Percentiles rank a stretch among this genome's conserved stretches.
Conservation (phyloP, 2,113 vertebrate genomes). For the Nyctibius bracteatus region DNA sequence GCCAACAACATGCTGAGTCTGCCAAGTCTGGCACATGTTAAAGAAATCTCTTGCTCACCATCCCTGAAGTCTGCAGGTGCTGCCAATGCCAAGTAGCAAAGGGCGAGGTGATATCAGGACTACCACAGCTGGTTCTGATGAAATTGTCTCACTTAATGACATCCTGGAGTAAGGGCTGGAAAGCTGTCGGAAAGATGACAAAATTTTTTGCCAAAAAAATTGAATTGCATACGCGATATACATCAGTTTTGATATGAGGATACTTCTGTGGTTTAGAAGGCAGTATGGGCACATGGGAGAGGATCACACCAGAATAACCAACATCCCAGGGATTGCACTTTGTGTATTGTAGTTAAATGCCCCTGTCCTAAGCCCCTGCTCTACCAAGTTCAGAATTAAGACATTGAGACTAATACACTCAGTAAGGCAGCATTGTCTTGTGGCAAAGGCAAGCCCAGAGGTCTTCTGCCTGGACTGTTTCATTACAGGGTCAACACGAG, state of each 20-base stretch:
- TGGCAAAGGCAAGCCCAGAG: not conserved
- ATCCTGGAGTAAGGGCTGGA: not conserved
- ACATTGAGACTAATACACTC: not conserved
- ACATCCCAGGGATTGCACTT: not conserved
- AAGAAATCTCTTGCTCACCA: not conserved
- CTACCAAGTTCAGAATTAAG: not conserved
- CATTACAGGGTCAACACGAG: not conserved
- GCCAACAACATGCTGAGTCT: not conserved
- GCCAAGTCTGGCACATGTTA: not conserved
- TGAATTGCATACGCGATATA: not conserved
- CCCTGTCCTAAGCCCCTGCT: not conserved
- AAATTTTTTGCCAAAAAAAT: not conserved
- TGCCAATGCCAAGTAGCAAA: not conserved
- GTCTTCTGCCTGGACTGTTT: not conserved
- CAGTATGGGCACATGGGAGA: not conserved
- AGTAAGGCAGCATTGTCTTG: not conserved
- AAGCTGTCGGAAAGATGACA: not conserved
- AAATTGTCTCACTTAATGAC: not conserved
- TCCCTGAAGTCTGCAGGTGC: not conserved
- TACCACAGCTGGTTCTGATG: not conserved
- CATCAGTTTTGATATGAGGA: not conserved
- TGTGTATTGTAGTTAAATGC: not conserved
- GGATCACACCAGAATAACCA: not conserved
- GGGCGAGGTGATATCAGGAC: not conserved
- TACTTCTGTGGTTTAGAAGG: not conserved